Evolutionary conservation across 2,888 invertebrate species (phyloP).

Genomic region (Anagyrus pseudococci): DNA sequence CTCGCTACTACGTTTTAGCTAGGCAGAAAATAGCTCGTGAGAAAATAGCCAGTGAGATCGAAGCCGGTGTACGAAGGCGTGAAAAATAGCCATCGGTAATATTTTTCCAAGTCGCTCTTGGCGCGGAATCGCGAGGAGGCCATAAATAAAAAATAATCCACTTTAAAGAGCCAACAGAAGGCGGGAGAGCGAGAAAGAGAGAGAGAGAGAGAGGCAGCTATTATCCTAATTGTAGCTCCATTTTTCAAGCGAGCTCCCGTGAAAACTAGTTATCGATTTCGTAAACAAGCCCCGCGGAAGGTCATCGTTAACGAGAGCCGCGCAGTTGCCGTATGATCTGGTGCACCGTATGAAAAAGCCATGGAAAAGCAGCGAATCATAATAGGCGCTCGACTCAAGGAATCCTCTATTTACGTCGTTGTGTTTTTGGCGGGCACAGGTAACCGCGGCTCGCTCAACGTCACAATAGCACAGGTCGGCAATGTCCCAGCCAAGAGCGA

Average conservation of each 20-base stretch:
- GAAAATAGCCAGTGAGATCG: too few species aligned
- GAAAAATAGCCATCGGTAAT: too few species aligned
- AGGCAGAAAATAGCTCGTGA: too few species aligned
- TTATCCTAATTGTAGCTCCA: conserved; percentile 8
- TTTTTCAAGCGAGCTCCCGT: conserved; percentile 11
- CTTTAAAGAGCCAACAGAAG: not conserved
- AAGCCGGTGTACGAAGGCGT: too few species aligned
- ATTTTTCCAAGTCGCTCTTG: too few species aligned
- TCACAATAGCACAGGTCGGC: conserved; percentile 57
- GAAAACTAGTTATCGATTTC: conserved; percentile 25
- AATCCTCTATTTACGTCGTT: too few species aligned
- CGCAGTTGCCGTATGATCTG: not conserved
- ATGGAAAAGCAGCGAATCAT: not conserved
- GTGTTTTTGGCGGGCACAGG: conserved; percentile 43
- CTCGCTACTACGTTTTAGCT: too few species aligned
- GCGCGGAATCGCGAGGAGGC: too few species aligned
- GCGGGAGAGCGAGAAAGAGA: not conserved
- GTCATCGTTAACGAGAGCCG: conserved; percentile 31
- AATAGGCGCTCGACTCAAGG: not conserved
- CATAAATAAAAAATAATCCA: conserved; percentile 12
- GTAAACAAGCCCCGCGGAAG: conserved; percentile 30
- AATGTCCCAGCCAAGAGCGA: conserved; percentile 48
- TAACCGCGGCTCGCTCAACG: conserved; percentile 59
- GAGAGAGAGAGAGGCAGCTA: too few species aligned
- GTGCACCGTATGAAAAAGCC: not conserved